Percentiles rank a stretch among this genome's conserved stretches.
Conservation (phyloP, 2,113 vertebrate genomes). For the Macroglossus sobrinus region DNA sequence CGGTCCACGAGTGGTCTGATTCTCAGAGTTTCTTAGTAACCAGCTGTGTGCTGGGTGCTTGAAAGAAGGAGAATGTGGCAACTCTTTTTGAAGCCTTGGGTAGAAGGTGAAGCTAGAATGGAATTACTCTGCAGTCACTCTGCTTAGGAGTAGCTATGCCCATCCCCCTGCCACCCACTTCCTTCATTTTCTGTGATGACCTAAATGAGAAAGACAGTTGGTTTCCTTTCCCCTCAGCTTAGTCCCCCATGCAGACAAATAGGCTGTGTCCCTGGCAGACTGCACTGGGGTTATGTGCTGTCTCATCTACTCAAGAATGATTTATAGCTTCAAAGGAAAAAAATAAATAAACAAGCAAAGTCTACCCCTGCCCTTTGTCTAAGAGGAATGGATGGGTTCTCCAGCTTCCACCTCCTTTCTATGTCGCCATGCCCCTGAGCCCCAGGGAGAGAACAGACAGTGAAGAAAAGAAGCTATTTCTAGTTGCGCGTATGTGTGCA, state of each 20-base stretch:
- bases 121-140: not conserved
- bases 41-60: not conserved
- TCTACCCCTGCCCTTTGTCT: constrained; percentile 40
- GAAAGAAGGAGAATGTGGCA: not conserved
- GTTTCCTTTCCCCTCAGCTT: constrained; percentile 54
- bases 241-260: constrained; percentile 8
- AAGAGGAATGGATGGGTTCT: constrained; percentile 49
- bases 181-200: constrained; percentile 71
- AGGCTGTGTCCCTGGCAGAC: constrained; percentile 30
- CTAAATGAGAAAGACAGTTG: constrained; percentile 78
- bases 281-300: constrained; percentile 39
- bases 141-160: not conserved
- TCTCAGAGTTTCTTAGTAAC: constrained; percentile 37
- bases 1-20: constrained; percentile 12
- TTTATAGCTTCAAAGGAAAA: constrained; percentile 55
- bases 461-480: not conserved
- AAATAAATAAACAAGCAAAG: constrained; percentile 65
- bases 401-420: not conserved
- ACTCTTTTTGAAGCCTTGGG: not conserved
- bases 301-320: constrained; percentile 64
- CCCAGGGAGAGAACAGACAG: not conserved
- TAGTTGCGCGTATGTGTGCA: not conserved
- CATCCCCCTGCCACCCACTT: not conserved
- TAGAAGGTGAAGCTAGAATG: not conserved
- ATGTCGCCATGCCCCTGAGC: not conserved